Conservation (phyloP, 2,888 invertebrate species). For the Drosophila recens region DNA sequence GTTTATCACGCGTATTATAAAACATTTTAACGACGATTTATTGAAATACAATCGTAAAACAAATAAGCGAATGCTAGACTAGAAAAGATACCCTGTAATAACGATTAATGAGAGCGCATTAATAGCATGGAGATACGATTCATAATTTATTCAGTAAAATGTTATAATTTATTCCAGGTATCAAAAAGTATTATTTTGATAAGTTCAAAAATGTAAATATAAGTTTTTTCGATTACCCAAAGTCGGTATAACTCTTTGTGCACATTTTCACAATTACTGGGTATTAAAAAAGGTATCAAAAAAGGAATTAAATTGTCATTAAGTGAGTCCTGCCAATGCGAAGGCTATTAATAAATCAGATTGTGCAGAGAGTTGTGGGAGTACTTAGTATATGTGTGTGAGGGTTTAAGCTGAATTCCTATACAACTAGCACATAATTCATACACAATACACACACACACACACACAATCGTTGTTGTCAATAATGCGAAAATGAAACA, state of each 20-base stretch:
- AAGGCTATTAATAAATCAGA: slow-evolving; percentile 49
- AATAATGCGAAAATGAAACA: slow-evolving; percentile 65
- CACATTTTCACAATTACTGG: neutral
- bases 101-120: neutral
- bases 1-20: slow-evolving; percentile 66
- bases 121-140: neutral
- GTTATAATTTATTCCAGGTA: neutral
- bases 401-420: slow-evolving; percentile 25
- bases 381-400: slow-evolving; percentile 12
- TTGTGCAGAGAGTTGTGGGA: neutral
- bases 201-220: neutral
- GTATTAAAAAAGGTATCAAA: slow-evolving; percentile 13
- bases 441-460: slow-evolving; percentile 24
- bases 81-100: neutral
- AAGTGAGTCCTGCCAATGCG: slow-evolving; percentile 38
- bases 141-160: no score
- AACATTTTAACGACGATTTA: slow-evolving; percentile 25
- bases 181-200: neutral
- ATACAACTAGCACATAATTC: slow-evolving; percentile 49
- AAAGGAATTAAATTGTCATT: slow-evolving; percentile 57
- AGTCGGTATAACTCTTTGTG: neutral
- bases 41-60: slow-evolving; percentile 12
- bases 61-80: neutral
- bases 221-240: no score
- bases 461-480: slow-evolving; percentile 22